Evolutionary conservation across 2,888 invertebrate genomes (phyloP).

Genomic region (Lingula anatina): DNA sequence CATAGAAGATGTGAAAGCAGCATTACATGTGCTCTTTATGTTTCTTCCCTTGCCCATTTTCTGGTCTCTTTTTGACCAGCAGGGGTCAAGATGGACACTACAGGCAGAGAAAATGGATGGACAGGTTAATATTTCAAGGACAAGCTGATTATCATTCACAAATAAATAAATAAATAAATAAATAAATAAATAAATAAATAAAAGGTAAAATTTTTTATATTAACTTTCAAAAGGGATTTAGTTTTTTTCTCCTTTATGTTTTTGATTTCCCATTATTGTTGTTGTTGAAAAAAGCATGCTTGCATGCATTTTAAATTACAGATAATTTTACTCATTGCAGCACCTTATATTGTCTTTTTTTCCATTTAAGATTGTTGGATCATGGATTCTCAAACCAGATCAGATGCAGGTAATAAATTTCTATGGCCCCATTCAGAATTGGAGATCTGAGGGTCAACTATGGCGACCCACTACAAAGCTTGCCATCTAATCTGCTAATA

Average conservation of each 20-base stretch:
- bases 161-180: neutral
- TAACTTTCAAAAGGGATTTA: neutral
- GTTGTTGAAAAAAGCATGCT: no score
- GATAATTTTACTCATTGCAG: no score
- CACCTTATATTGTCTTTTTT: slow-evolving; percentile 1
- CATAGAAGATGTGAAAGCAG: slow-evolving; percentile 73
- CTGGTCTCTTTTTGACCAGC: slow-evolving; percentile 96
- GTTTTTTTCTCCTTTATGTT: neutral
- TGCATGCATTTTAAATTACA: no score
- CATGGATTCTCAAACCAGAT: slow-evolving; percentile 68
- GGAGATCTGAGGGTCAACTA: no score
- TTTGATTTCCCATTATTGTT: slow-evolving; percentile 10
- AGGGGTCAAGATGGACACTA: slow-evolving; percentile 55
- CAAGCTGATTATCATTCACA: neutral
- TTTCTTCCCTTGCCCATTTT: slow-evolving; percentile 92
- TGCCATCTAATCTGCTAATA: no score
- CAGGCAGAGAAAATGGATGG: slow-evolving; percentile 55
- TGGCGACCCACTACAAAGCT: no score
- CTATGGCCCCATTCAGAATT: neutral
- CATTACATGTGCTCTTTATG: slow-evolving; percentile 71
- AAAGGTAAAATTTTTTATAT: neutral
- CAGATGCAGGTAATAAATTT: slow-evolving; percentile 75
- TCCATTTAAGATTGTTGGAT: slow-evolving; percentile 21
- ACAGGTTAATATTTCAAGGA: slow-evolving; percentile 19
- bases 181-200: neutral